Percentiles rank a stretch among this genome's conserved stretches.
phyloP scores from a whole-genome alignment of 2,113 vertebrate species.

The Pseudorectes ferrugineus region DNA sequence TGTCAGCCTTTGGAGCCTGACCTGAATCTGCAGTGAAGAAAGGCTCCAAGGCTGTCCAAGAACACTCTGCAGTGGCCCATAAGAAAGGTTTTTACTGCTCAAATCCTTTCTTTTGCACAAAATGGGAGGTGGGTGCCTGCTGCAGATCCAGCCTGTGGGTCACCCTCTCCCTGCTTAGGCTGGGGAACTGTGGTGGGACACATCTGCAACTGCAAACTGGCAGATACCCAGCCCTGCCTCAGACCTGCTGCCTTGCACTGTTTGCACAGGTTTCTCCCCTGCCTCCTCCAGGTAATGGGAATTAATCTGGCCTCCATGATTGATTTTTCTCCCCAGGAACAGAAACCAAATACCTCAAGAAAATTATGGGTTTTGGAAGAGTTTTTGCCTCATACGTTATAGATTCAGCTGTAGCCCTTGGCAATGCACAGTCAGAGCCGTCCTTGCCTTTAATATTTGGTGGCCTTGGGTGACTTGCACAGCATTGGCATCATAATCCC shows the following conservation, averaged over 20 bases:
- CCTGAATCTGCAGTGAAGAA: not conserved
- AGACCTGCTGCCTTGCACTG: not conserved
- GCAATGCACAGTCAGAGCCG: not conserved
- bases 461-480: not conserved
- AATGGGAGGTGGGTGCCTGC: not conserved
- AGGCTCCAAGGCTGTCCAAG: not conserved
- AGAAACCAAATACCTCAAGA: not conserved
- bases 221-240: not conserved
- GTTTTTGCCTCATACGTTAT: not conserved
- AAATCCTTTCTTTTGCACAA: not conserved
- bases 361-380: not conserved
- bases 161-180: not conserved
- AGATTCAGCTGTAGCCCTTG: not conserved
- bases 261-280: not conserved
- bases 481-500: not conserved
- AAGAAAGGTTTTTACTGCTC: not conserved
- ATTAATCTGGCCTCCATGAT: not conserved
- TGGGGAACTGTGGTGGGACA: fast-evolving
- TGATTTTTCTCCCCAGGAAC: not conserved
- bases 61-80: not conserved
- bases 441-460: not conserved
- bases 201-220: not conserved
- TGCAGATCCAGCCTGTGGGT: not conserved
- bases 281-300: not conserved
- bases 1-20: not conserved